Percentiles rank a stretch among this genome's conserved stretches.
Conservation (phyloP, 2,888 invertebrate species). For the Drosophila peninsularis region DNA sequence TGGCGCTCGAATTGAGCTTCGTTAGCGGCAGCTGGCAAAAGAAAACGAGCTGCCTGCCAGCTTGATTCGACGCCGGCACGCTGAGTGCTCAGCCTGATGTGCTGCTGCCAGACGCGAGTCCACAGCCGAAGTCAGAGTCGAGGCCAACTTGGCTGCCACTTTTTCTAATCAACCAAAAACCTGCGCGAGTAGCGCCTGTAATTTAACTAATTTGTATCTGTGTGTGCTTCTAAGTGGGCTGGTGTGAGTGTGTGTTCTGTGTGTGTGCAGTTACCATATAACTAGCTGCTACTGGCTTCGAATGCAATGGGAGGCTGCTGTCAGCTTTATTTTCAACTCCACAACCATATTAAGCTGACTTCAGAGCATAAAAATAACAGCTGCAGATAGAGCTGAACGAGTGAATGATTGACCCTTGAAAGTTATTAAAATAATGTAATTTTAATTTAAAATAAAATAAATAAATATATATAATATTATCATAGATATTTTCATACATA, state of each 20-base stretch:
- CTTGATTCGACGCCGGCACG: conserved; percentile 1
- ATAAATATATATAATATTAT: neutral
- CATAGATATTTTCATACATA: neutral
- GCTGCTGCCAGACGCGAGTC: conserved; percentile 48
- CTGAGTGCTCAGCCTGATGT: conserved; percentile 15
- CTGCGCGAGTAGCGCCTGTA: conserved; percentile 62
- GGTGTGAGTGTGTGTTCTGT: conserved; percentile 2
- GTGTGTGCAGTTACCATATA: conserved; percentile 10
- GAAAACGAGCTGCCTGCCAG: conserved; percentile 51
- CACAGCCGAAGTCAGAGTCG: conserved; percentile 24
- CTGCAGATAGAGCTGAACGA: neutral
- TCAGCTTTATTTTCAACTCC: conserved; percentile 40
- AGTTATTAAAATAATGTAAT: too few relatives aligned
- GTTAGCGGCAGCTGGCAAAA: conserved; percentile 67
- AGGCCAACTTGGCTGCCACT: conserved; percentile 52
- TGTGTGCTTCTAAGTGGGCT: conserved; percentile 26
- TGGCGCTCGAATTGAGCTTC: conserved; percentile 78
- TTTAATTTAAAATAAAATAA: too few relatives aligned
- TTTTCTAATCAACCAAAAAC: conserved; percentile 72
- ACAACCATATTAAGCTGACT: conserved; percentile 37
- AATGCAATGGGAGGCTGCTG: conserved; percentile 37
- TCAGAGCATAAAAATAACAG: too few relatives aligned
- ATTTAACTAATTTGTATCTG: conserved; percentile 72
- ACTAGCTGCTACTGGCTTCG: conserved; percentile 49
- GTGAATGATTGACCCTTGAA: neutral